These are phyloP conservation scores for Nemotelus pantherinus DNA, from an alignment of 2,888 invertebrate species.

Conservation along the genomic window DNA sequence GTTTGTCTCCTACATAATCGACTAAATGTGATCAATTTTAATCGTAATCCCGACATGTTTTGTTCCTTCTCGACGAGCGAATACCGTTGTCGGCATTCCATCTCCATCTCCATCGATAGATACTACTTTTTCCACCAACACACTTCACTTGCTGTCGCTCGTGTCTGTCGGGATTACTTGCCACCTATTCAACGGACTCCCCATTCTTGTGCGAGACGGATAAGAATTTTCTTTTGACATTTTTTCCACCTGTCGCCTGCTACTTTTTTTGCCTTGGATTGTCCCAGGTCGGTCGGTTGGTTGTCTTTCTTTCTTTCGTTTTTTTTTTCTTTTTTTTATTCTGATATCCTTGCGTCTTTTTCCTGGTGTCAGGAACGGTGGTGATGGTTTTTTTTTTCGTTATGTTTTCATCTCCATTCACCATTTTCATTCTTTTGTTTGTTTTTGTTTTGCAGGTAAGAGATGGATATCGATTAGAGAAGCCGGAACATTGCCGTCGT, in stretches of 20 bases:
- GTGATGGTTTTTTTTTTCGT: slow-evolving; percentile 13
- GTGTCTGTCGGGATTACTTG: slow-evolving; percentile 12
- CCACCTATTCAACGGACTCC: not conserved
- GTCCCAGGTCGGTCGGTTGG: too few relatives aligned
- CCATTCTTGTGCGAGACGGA: not conserved
- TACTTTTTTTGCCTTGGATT: too few relatives aligned
- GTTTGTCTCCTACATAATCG: slow-evolving; percentile 37
- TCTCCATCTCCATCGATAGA: slow-evolving; percentile 31
- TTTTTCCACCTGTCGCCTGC: slow-evolving; percentile 26
- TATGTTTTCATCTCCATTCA: slow-evolving; percentile 25
- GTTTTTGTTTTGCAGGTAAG: slow-evolving; percentile 71
- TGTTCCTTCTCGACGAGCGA: not conserved
- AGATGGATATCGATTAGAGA: slow-evolving; percentile 89
- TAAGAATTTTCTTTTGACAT: slow-evolving; percentile 22
- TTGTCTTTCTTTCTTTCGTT: too few relatives aligned
- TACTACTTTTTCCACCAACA: slow-evolving; percentile 17
- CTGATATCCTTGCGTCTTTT: not conserved
- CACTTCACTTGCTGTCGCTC: slow-evolving; percentile 2
- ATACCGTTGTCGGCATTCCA: slow-evolving; percentile 16
- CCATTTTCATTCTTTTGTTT: slow-evolving; percentile 50
- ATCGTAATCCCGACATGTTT: slow-evolving; percentile 32
- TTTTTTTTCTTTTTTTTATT: not conserved
- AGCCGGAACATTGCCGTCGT: slow-evolving; percentile 92
- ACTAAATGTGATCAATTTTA: slow-evolving; percentile 36
- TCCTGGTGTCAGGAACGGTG: not conserved